Percentiles rank a stretch among this genome's conserved stretches.
phyloP scores from a whole-genome alignment of 2,113 vertebrate species.

The Podarcis muralis region DNA sequence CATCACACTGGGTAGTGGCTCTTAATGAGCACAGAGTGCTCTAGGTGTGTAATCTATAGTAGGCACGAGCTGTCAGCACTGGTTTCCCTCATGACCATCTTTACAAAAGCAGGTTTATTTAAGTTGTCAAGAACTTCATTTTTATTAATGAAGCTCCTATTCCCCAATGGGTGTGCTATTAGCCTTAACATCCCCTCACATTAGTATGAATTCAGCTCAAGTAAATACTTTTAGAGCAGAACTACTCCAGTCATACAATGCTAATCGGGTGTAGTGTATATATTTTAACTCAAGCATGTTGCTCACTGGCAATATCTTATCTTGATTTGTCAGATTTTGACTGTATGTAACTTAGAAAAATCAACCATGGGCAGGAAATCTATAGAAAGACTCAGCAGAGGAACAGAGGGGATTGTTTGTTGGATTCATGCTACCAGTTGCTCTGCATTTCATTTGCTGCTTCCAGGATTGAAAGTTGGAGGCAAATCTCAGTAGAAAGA shows the following conservation, averaged over 20 bases:
- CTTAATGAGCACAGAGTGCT: conserved; percentile 3
- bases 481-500: no score
- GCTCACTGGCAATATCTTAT: background rate
- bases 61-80: background rate
- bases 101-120: conserved; percentile 3
- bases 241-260: background rate
- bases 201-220: conserved; percentile 10
- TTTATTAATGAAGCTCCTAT: conserved; percentile 17
- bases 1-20: background rate
- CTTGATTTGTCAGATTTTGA: background rate
- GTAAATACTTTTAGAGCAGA: background rate
- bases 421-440: no score
- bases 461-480: no score
- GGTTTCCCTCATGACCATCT: background rate
- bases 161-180: background rate
- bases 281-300: background rate
- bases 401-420: no score
- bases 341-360: background rate
- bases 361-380: no score
- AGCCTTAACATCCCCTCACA: background rate
- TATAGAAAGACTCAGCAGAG: no score
- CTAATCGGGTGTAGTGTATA: background rate
- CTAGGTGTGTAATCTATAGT: background rate
- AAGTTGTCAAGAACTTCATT: conserved; percentile 21
- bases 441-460: no score